Evolutionary conservation across 2,888 invertebrate species (phyloP).

Genomic region (Lepetodrilus schrolli): DNA sequence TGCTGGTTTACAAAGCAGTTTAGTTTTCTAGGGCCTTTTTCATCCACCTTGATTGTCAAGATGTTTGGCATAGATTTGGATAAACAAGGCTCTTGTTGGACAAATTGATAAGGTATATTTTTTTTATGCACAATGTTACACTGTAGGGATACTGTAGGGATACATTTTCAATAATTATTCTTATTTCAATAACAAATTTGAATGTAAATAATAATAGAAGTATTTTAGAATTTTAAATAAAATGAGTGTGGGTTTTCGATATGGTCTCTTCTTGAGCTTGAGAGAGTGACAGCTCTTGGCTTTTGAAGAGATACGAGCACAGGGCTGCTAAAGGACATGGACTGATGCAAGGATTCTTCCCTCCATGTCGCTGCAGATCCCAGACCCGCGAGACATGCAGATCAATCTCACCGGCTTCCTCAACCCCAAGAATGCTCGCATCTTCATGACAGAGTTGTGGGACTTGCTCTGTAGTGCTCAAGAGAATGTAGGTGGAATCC

Average conservation of each 20-base stretch:
- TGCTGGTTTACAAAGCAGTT: no score
- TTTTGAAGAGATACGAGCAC: no score
- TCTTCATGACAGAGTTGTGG: constrained; percentile 99
- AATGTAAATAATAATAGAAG: no score
- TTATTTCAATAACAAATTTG: no score
- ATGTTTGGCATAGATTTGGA: neutral
- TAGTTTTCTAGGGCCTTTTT: neutral
- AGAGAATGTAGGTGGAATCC: constrained; percentile 95
- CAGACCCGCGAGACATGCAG: constrained; percentile 98
- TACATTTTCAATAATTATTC: no score
- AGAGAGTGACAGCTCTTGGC: no score
- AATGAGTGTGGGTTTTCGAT: neutral
- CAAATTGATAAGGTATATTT: no score
- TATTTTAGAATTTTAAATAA: no score
- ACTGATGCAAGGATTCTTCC: constrained; percentile 35
- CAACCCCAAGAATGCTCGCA: constrained; percentile 96
- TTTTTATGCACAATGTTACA: neutral
- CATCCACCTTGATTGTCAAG: neutral
- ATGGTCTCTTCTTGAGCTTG: no score
- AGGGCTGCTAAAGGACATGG: neutral
- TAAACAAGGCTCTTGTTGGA: constrained; percentile 1
- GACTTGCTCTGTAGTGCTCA: constrained; percentile 94
- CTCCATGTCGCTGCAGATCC: constrained; percentile 82
- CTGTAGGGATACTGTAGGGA: no score
- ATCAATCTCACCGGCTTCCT: constrained; percentile 99